Evolutionary conservation across 2,113 vertebrate species (phyloP).

Genomic region (Tinamus guttatus): DNA sequence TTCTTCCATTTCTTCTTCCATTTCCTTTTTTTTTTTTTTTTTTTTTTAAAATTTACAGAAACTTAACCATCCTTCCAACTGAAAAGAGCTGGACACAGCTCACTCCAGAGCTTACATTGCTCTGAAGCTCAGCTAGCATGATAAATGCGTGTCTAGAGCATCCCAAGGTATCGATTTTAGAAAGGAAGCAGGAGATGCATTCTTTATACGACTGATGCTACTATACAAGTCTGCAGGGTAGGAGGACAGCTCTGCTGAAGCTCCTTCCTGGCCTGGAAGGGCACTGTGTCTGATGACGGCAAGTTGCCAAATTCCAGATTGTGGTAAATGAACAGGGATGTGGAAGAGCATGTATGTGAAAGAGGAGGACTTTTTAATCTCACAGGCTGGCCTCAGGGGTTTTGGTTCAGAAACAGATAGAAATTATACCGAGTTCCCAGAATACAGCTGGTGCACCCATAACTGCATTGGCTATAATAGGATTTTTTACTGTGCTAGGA

Average conservation of each 20-base stretch:
- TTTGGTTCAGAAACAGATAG: slow-evolving; percentile 34
- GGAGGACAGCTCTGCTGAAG: background rate
- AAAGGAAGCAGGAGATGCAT: background rate
- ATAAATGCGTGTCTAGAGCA: background rate
- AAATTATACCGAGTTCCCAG: slow-evolving; percentile 49
- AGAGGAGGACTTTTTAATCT: slow-evolving; percentile 29
- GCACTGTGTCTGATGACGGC: background rate
- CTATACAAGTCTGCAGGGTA: background rate
- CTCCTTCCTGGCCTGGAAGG: background rate
- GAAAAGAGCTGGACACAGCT: background rate
- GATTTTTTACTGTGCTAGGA: slow-evolving; percentile 67
- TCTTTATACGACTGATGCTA: background rate
- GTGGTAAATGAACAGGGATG: background rate
- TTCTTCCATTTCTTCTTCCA: background rate
- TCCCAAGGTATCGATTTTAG: background rate
- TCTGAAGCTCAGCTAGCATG: background rate
- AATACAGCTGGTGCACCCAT: slow-evolving; percentile 38
- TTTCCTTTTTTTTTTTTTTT: background rate
- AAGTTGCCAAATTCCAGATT: background rate
- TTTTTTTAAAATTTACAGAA: background rate
- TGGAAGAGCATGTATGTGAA: background rate
- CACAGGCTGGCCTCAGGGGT: background rate
- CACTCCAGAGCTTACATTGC: background rate
- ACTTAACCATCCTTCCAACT: background rate
- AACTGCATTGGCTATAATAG: slow-evolving; percentile 48